phyloP scores from a whole-genome alignment of 2,888 invertebrate genomes.

The Pseudococcus jackbeardsleyi region DNA sequence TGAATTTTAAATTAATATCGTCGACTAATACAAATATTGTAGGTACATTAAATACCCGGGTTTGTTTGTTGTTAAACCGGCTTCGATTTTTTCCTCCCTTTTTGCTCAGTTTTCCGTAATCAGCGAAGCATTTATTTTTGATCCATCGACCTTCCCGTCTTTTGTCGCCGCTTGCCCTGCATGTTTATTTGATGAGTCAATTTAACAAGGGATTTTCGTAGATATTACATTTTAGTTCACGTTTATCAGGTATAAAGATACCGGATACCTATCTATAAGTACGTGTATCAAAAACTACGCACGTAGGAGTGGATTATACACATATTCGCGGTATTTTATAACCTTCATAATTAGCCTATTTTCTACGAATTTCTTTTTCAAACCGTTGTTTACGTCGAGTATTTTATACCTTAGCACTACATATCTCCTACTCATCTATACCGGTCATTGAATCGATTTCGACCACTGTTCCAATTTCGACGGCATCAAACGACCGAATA shows the following conservation, averaged over 20 bases:
- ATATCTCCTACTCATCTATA: too few species aligned
- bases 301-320: background rate
- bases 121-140: background rate
- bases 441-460: background rate
- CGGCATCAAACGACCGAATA: background rate
- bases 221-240: background rate
- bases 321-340: background rate
- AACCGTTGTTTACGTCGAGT: too few species aligned
- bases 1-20: slow-evolving; percentile 17
- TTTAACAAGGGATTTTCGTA: too few species aligned
- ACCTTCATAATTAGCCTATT: background rate
- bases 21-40: background rate
- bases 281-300: background rate
- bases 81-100: background rate
- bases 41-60: background rate
- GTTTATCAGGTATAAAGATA: background rate
- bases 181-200: too few species aligned
- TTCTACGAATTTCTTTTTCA: too few species aligned
- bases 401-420: too few species aligned
- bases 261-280: background rate
- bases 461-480: background rate
- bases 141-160: too few species aligned
- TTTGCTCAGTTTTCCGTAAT: background rate
- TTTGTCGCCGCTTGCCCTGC: too few species aligned
- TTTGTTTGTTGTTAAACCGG: background rate